These are phyloP conservation scores for Drosophila flavopinicola DNA, from an alignment of 2,888 invertebrate genomes.

Conservation along the genomic window DNA sequence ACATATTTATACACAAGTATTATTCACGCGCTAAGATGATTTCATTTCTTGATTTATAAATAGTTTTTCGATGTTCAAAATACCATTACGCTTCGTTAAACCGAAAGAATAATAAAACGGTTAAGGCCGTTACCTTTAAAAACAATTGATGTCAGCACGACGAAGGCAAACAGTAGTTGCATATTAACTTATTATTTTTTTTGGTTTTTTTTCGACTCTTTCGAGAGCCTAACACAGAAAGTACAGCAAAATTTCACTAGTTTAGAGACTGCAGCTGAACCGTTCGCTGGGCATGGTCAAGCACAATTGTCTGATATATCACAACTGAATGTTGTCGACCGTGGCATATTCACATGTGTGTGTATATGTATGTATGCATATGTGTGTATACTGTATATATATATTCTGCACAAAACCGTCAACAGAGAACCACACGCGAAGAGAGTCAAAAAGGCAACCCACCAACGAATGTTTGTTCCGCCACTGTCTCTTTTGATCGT, in stretches of 20 bases:
- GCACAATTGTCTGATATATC: slow-evolving; percentile 56
- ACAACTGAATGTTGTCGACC: slow-evolving; percentile 56
- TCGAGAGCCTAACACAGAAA: slow-evolving; percentile 22
- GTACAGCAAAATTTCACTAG: slow-evolving; percentile 45
- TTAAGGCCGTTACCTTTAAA: slow-evolving; percentile 32
- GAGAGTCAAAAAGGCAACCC: slow-evolving; percentile 54
- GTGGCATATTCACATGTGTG: slow-evolving; percentile 17
- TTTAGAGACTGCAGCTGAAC: slow-evolving; percentile 30
- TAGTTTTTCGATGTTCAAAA: slow-evolving; percentile 48
- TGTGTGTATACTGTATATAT: neutral
- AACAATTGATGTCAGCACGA: slow-evolving; percentile 46
- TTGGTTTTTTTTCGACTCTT: slow-evolving; percentile 20
- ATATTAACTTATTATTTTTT: slow-evolving; percentile 34
- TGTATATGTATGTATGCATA: no score
- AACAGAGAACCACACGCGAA: slow-evolving; percentile 47
- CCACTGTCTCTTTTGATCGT: slow-evolving; percentile 44
- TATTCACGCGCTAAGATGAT: slow-evolving; percentile 59
- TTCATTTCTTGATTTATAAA: slow-evolving; percentile 73
- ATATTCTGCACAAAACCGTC: slow-evolving; percentile 29
- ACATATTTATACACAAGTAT: slow-evolving; percentile 24
- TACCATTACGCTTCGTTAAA: slow-evolving; percentile 1
- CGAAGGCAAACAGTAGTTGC: slow-evolving; percentile 39
- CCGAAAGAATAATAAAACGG: neutral
- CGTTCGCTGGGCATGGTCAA: slow-evolving; percentile 61
- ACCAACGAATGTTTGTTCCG: slow-evolving; percentile 44